Percentiles rank a stretch among this genome's conserved stretches.
These are phyloP conservation scores for Emydocephalus ijimae DNA, from an alignment of 2,113 vertebrate species.

Conservation along the genomic window DNA sequence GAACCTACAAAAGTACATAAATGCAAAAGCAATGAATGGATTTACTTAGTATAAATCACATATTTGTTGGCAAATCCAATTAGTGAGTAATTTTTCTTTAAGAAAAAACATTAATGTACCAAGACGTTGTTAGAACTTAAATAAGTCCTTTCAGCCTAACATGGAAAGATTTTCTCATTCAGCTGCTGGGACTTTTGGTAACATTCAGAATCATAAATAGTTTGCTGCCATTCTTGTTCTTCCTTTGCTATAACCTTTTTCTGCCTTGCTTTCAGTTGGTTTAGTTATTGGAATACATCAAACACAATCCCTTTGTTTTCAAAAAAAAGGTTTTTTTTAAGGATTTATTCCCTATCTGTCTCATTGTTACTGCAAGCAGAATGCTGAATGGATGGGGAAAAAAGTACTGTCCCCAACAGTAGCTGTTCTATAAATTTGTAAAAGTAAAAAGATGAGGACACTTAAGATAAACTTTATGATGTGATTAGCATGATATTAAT, in stretches of 20 bases:
- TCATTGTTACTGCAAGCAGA: neutral
- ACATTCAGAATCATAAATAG: neutral
- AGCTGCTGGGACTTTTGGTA: neutral
- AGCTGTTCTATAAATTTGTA: neutral
- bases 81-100: neutral
- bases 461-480: neutral
- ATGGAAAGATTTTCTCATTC: neutral
- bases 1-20: neutral
- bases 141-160: neutral
- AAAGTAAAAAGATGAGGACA: neutral
- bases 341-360: neutral
- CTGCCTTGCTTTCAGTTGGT: neutral
- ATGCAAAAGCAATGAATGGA: neutral
- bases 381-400: neutral
- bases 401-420: neutral
- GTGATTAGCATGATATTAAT: neutral
- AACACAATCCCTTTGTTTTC: neutral
- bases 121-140: neutral
- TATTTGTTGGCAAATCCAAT: neutral
- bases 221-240: neutral
- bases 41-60: neutral
- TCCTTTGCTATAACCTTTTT: neutral
- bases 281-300: neutral
- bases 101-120: neutral
- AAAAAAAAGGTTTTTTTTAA: neutral